Evolutionary conservation across 2,797 vertebrate genomes (phyloP).

Genomic region (Toxotes lorentzi): DNA sequence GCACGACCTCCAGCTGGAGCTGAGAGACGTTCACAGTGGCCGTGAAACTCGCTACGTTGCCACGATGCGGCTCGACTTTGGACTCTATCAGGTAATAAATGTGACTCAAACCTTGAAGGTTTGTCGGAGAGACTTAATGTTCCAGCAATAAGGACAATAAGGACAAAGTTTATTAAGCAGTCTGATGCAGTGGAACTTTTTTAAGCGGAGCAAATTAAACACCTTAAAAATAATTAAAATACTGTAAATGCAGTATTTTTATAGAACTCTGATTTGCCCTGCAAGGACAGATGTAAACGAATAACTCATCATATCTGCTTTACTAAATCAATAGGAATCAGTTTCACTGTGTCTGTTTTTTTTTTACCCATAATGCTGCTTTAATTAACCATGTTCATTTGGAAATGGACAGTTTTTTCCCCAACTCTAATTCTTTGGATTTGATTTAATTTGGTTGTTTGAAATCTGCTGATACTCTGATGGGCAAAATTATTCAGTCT

Average conservation of each 20-base stretch:
- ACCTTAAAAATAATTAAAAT: neutral
- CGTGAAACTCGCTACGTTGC: constrained; percentile 91
- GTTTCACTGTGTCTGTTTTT: constrained; percentile 9
- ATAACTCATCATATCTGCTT: constrained; percentile 18
- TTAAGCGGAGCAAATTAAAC: neutral
- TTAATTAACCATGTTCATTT: neutral
- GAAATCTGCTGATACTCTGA: constrained; percentile 10
- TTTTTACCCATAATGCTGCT: neutral
- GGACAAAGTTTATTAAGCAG: too few relatives aligned
- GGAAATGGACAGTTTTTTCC: neutral
- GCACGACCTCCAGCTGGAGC: constrained; percentile 96
- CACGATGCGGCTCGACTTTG: constrained; percentile 93
- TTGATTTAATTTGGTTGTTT: constrained; percentile 15
- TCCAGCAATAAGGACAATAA: neutral
- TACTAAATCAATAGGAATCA: constrained; percentile 15
- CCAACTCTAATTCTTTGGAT: neutral
- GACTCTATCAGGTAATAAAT: constrained; percentile 91
- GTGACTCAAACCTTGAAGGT: neutral
- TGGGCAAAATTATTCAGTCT: constrained; percentile 1
- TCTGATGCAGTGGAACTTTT: neutral
- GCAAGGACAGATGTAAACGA: constrained; percentile 8
- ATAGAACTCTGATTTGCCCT: neutral
- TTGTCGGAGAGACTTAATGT: neutral
- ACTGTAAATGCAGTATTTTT: neutral
- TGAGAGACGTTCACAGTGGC: constrained; percentile 91